These are phyloP conservation scores for Corythornis vintsioides DNA, from an alignment of 2,113 vertebrate species.

Conservation along the genomic window DNA sequence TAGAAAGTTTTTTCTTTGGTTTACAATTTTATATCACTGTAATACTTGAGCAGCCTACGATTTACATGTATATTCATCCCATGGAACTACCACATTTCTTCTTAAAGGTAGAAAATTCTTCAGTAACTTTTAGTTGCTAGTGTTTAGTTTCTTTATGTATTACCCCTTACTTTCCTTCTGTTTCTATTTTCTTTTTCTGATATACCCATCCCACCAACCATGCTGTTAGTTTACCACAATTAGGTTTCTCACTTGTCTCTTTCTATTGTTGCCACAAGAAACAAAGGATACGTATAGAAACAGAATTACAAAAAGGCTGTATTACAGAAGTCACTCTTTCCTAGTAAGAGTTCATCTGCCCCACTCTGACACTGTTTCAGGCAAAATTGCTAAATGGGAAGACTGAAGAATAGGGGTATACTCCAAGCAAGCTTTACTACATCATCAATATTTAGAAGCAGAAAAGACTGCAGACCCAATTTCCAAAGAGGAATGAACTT, in stretches of 20 bases:
- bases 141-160: neutral
- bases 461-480: neutral
- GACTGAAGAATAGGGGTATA: neutral
- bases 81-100: neutral
- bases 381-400: neutral
- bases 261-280: neutral
- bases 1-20: neutral
- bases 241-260: neutral
- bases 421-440: neutral
- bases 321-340: neutral
- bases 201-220: neutral
- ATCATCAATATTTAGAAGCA: neutral
- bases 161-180: neutral
- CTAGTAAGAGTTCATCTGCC: neutral
- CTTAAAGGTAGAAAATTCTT: neutral
- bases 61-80: neutral
- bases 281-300: neutral
- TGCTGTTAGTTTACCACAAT: neutral
- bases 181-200: neutral
- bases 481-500: neutral
- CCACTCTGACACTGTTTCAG: neutral
- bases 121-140: neutral
- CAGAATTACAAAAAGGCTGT: neutral
- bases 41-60: neutral
- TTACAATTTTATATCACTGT: neutral